Base-by-base conservation (phyloP, 1,140 invertebrate genomes). In the Carposina sasakii region DNA sequence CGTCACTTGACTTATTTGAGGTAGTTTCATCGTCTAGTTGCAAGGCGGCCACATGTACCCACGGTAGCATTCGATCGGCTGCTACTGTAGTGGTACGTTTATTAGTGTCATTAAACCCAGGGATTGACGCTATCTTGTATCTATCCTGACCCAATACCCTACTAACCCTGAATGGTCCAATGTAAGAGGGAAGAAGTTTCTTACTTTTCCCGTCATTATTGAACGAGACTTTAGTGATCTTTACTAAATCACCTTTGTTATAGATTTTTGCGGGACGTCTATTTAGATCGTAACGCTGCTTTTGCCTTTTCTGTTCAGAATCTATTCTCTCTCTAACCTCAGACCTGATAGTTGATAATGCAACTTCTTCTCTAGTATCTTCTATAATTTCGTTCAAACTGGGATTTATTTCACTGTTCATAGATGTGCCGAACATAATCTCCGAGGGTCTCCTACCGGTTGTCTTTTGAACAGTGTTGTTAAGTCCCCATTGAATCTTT, bases 241-340 rank as follows among this genome's bases (percentile, higher is more conserved):
- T 41, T 13, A 41, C 37, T 4, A 49, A 21, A 33, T 49, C 47
- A 2, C 36, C 37, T 28, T 30, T 19, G 12, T 28, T 30, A 30
- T 47, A 47, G n/a, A 24, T 24, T 36, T 15, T 20, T 2, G 44
- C 44, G 3, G 44, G 44, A n/a, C 17, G 5, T 24, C 21, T 47
- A 13, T 30, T 30, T 16, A 10, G 3, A 23, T 47, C 44, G 16
- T 47, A 47, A 3, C 26, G 9, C 13, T 47, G 2, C 22, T 47
- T 47, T 36, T 47, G 33, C n/a, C 23, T 34, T 8, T 19, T 22
- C 19, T 47, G 44, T 34, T 47, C 22, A 3, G 3, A 12, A 34
- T 47, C 30, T 9, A 47, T 47, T 36, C 17, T 47, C 2, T 47
- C 21, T 16, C 36, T 47, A 22, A 47, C 44, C 20, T 47, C 20